A percentile compares a stretch with the other conserved stretches of the same genome.
Conservation (phyloP, 2,888 invertebrate species). For the Drosophila cyrtoloma region DNA sequence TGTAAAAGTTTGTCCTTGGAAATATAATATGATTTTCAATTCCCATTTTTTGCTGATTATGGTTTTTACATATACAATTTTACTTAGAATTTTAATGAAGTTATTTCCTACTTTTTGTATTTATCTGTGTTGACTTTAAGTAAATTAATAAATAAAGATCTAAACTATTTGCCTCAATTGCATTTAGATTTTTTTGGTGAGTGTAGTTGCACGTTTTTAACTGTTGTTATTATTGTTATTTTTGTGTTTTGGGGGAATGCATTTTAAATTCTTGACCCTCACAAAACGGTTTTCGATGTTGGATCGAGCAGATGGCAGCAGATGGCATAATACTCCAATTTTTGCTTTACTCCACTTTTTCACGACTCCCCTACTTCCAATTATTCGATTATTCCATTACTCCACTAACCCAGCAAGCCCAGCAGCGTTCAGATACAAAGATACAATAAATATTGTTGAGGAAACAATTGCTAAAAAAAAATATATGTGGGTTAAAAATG, state of each 20-base stretch:
- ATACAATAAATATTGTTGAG: constrained; percentile 1
- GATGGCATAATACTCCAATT: neutral
- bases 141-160: neutral
- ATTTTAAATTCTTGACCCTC: constrained; percentile 30
- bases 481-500: constrained; percentile 14
- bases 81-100: neutral
- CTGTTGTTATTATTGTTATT: neutral
- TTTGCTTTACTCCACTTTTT: neutral
- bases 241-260: constrained; percentile 2
- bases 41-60: neutral
- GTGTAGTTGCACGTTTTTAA: neutral
- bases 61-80: neutral
- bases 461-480: neutral
- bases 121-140: neutral
- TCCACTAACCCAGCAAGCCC: constrained; percentile 66
- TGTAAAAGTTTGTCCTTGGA: neutral
- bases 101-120: neutral
- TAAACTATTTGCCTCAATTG: neutral
- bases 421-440: constrained; percentile 27
- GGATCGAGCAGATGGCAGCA: constrained; percentile 65
- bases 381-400: constrained; percentile 35
- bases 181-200: too few relatives aligned
- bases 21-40: neutral
- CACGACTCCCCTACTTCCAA: neutral
- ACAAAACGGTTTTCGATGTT: constrained; percentile 21